Evolutionary conservation across 2,797 vertebrate genomes (phyloP), one percentile per base, ranked within the genome.

Genomic region (Ptychobarbus kaznakovi): DNA sequence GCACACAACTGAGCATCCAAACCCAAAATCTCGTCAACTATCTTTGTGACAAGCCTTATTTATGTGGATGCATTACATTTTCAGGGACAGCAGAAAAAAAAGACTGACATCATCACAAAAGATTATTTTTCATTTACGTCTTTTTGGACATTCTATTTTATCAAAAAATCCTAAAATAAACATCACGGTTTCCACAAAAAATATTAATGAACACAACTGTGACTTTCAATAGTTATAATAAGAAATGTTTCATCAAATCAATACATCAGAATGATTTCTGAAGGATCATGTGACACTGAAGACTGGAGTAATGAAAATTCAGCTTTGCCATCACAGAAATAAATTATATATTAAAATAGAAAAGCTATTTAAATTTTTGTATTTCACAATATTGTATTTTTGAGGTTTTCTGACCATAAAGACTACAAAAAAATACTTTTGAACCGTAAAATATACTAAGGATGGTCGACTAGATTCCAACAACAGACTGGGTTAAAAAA

Each of bases 401-500:
- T 44, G 10, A 44, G 42, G 42, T 2, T 44, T 49, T 15, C 15
- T 49, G 46, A 16, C 16, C 46, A 46, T 3, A 49, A 42, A 8
- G 40, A 42, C 2, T 42, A 2, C 15, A 53, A 53, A 20, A 68
- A 68, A 32, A 15, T 8, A 68, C 10, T 6, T 69, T 69, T 6
- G 38, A 69, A 69, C 10, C 15, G 3, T n/a, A 72, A n/a, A 18
- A 16, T 69, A 38, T 28, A n/a, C 68, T 25, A 73, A 32, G 25
- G 9, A 49, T 32, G 4, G 70, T 18, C 6, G 9, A 74, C 44
- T 74, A 73, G 42, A 28, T 73, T 28, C 15, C n/a, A 49, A 16
- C 70, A 73, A 25, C 44, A 28, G 25, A 73, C 13, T 73, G 25
- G 7, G n/a, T 49, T 46, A 72, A 72, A 72, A 72, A 72, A 46